These are phyloP conservation scores for Epistrophe grossulariae DNA, from an alignment of 2,888 invertebrate genomes.

Conservation along the genomic window DNA sequence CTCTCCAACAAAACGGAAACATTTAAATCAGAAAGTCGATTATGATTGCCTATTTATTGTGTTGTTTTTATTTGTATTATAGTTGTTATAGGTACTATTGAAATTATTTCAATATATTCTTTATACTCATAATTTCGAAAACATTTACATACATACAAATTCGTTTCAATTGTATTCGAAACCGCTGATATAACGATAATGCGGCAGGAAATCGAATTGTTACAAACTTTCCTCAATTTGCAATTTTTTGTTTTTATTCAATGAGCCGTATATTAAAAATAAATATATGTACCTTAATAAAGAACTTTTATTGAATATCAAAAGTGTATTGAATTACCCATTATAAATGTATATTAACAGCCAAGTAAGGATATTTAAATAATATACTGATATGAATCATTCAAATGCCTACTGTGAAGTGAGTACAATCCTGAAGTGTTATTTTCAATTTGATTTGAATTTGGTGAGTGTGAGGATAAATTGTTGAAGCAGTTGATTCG, in stretches of 20 bases:
- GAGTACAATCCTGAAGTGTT: background rate
- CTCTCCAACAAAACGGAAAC: constrained; percentile 23
- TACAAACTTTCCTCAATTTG: background rate
- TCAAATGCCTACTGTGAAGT: background rate
- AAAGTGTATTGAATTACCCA: background rate
- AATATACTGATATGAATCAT: background rate
- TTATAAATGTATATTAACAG: background rate
- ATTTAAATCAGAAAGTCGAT: constrained; percentile 33
- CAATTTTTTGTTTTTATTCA: background rate
- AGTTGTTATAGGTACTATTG: constrained; percentile 15
- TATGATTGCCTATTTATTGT: constrained; percentile 22
- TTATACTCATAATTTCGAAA: background rate
- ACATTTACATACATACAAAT: background rate
- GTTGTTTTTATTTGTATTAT: constrained; percentile 12
- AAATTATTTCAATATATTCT: background rate
- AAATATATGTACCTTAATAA: background rate
- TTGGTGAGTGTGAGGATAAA: too few species aligned
- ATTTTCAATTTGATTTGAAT: background rate
- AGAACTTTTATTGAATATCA: background rate
- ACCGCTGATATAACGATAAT: constrained; percentile 7
- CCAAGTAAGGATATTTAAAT: background rate
- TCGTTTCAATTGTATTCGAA: background rate
- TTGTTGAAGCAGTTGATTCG: too few species aligned
- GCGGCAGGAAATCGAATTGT: constrained; percentile 3
- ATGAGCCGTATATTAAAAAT: background rate